These are phyloP conservation scores for Labrus mixtus DNA, from an alignment of 2,113 vertebrate species.

Conservation along the genomic window DNA sequence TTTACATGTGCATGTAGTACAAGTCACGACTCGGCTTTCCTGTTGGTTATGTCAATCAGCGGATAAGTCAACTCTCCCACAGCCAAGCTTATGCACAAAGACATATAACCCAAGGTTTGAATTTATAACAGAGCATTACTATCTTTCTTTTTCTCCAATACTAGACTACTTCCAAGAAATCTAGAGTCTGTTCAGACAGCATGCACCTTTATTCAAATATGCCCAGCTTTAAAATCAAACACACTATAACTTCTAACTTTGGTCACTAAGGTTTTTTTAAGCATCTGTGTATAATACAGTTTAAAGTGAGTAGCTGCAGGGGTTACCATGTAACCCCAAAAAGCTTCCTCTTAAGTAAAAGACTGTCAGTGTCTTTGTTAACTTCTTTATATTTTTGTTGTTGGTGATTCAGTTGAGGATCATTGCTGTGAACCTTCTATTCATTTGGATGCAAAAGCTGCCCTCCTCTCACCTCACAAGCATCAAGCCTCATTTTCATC, in stretches of 20 bases:
- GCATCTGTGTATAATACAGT: conserved; percentile 16
- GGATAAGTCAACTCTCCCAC: not conserved
- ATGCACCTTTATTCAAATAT: conserved; percentile 27
- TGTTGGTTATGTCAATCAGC: not conserved
- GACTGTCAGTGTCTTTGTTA: conserved; percentile 49
- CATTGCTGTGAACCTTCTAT: conserved; percentile 77
- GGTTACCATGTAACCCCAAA: conserved; percentile 25
- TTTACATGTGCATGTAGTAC: conserved; percentile 57
- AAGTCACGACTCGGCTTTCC: conserved; percentile 36
- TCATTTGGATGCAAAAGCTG: conserved; percentile 82
- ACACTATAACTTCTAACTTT: conserved; percentile 27
- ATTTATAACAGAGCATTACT: no score
- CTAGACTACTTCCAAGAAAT: conserved; percentile 6
- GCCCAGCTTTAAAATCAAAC: conserved; percentile 40
- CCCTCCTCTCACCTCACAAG: conserved; percentile 82
- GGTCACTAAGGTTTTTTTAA: conserved; percentile 23
- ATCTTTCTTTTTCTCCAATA: not conserved
- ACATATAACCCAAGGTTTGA: not conserved
- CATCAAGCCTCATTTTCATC: conserved; percentile 88
- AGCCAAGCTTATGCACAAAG: not conserved
- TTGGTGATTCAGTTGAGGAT: conserved; percentile 61
- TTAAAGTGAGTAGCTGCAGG: conserved; percentile 24
- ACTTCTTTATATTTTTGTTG: conserved; percentile 62
- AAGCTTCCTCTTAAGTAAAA: conserved; percentile 49
- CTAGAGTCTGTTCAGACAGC: not conserved